Conservation (phyloP, 2,888 invertebrate species). For the Chromoteleia sp. region DNA sequence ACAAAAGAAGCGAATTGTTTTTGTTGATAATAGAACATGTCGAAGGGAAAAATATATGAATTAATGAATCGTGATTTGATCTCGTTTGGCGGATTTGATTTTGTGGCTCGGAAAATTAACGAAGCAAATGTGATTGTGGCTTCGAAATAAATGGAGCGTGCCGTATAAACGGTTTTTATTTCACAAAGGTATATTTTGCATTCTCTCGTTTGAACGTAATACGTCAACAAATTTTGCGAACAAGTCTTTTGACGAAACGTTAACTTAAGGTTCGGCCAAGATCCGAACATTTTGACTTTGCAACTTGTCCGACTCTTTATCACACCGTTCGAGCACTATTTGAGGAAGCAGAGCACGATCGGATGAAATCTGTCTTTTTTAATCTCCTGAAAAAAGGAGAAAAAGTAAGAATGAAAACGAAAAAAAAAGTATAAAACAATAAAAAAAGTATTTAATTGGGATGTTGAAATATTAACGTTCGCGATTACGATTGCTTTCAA, state of each 20-base stretch:
- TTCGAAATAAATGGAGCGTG: slow-evolving; percentile 28
- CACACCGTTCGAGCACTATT: too few species aligned
- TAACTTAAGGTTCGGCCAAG: too few species aligned
- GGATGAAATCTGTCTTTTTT: too few species aligned
- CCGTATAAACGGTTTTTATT: slow-evolving; percentile 31
- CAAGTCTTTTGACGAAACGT: neutral
- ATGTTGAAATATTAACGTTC: neutral
- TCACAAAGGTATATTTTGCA: slow-evolving; percentile 7
- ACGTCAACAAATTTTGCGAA: neutral
- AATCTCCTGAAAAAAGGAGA: too few species aligned
- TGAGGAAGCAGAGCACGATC: too few species aligned
- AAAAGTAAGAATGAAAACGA: neutral
- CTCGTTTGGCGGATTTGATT: slow-evolving; percentile 26
- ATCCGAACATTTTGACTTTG: too few species aligned
- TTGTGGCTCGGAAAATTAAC: slow-evolving; percentile 40
- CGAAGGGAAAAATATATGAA: slow-evolving; percentile 1
- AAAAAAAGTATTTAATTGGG: neutral
- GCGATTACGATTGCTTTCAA: slow-evolving; percentile 19
- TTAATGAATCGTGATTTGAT: slow-evolving; percentile 42
- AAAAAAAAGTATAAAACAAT: neutral
- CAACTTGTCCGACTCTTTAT: too few species aligned
- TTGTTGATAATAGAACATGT: neutral
- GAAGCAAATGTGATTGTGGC: slow-evolving; percentile 41
- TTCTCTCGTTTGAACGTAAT: slow-evolving; percentile 8
- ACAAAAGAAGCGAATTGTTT: too few species aligned